phyloP scores from a whole-genome alignment of 2,888 invertebrate genomes.

The Netelia inedita region DNA sequence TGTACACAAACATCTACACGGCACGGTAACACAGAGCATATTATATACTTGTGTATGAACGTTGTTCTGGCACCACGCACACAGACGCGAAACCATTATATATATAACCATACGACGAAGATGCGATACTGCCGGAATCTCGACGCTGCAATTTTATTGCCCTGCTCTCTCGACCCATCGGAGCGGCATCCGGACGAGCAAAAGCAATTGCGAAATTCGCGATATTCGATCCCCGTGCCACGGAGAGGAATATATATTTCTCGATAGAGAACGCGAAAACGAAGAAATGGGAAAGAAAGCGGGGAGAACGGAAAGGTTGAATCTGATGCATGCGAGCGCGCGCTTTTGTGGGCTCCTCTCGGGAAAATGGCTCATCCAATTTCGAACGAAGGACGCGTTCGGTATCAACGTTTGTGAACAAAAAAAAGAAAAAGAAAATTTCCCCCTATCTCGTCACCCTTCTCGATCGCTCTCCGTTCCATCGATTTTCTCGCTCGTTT shows the following conservation, averaged over 20 bases:
- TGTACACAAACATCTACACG: background rate
- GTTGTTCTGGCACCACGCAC: background rate
- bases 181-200: constrained; percentile 55
- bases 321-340: constrained; percentile 3
- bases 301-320: constrained; percentile 16
- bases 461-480: background rate
- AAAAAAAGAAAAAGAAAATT: background rate
- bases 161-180: constrained; percentile 53
- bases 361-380: constrained; percentile 57
- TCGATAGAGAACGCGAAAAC: constrained; percentile 39
- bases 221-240: constrained; percentile 52
- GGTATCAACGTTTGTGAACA: constrained; percentile 40
- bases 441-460: background rate
- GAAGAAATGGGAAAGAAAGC: constrained; percentile 28
- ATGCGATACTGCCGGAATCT: constrained; percentile 65
- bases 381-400: constrained; percentile 33
- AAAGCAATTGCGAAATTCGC: constrained; percentile 62
- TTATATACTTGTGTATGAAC: background rate
- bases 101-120: constrained; percentile 2
- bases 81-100: constrained; percentile 33
- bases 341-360: background rate
- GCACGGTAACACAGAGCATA: background rate
- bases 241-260: constrained; percentile 22
- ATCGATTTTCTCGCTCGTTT: background rate
- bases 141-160: constrained; percentile 64